These are phyloP conservation scores for Dallia pectoralis DNA, from an alignment of 2,797 vertebrate species.

Conservation along the genomic window DNA sequence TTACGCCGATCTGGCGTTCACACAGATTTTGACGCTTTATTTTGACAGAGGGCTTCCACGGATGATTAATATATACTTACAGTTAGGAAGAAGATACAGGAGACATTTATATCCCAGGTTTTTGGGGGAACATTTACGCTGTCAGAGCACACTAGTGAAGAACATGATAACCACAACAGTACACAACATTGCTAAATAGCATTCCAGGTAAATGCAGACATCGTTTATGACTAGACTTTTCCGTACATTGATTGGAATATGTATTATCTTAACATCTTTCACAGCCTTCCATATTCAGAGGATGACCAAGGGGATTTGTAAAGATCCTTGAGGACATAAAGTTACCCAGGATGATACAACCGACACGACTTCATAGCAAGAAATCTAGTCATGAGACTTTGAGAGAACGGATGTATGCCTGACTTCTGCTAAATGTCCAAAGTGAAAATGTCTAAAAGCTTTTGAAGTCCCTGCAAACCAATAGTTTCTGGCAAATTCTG, in stretches of 20 bases:
- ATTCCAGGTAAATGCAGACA: not conserved
- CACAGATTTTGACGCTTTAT: no score
- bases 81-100: not conserved
- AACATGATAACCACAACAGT: not conserved
- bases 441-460: slow-evolving; percentile 26
- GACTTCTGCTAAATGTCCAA: not conserved
- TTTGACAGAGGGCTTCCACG: not conserved
- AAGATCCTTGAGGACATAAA: slow-evolving; percentile 15
- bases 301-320: slow-evolving; percentile 20
- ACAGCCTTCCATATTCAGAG: no score
- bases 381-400: no score
- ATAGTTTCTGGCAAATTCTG: slow-evolving; percentile 1
- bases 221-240: not conserved
- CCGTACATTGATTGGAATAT: not conserved
- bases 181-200: not conserved
- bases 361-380: no score
- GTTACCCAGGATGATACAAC: not conserved
- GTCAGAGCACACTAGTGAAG: not conserved
- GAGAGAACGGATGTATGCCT: no score
- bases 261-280: not conserved
- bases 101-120: not conserved
- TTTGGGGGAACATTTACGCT: not conserved
- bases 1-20: not conserved
- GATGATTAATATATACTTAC: not conserved
- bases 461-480: slow-evolving; percentile 4